Evolutionary conservation across 2,888 invertebrate genomes (phyloP), one percentile per base, ranked within the genome.

Genomic region (Ashinkailepas kermadecensis): DNA sequence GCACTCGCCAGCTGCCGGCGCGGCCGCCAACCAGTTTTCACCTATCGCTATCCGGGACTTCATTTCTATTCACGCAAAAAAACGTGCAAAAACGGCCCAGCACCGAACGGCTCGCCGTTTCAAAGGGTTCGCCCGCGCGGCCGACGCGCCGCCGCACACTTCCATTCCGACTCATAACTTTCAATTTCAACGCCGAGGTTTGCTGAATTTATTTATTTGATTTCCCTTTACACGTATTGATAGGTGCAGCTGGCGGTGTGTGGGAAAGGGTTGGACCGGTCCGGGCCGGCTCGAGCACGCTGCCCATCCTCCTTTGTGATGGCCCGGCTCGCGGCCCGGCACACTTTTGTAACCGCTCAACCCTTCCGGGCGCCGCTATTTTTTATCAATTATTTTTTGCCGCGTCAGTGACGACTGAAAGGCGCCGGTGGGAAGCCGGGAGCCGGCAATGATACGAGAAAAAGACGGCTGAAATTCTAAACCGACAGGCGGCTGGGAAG

Each of bases 341-440:
- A 18, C 74, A 74, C 74, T 74, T 74, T 74, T 74, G 74, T 74
- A 74, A 18, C 74, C 12, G 74, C 74, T 54, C 74, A 74, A 74
- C 74, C 74, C 74, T 74, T 74, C 74, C 74, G 54, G 74, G 54
- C 74, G 59, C 54, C 54, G 54, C 74, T 74, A 74, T 74, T 74
- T 74, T 74, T 74, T 74, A 74, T 74, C 74, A 74, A 74, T 74
- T 74, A 74, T 74, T 74, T 74, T 74, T 74, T 74, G 74, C 74
- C 74, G 74, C 74, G 74, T 74, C 74, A 74, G 74, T 74, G 74
- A 8, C 1, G 74, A 2, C 74, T 74, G 74, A 74, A 74, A 18
- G 54, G 74, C 39, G 18, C 13, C 54, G 74, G 74, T 74, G 74
- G 74, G 74, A 74, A 74, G 39, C 74, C 59, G 54, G 4, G 74